Evolutionary conservation across 1,140 invertebrate genomes (phyloP).

Genomic region (Carposina sasakii): DNA sequence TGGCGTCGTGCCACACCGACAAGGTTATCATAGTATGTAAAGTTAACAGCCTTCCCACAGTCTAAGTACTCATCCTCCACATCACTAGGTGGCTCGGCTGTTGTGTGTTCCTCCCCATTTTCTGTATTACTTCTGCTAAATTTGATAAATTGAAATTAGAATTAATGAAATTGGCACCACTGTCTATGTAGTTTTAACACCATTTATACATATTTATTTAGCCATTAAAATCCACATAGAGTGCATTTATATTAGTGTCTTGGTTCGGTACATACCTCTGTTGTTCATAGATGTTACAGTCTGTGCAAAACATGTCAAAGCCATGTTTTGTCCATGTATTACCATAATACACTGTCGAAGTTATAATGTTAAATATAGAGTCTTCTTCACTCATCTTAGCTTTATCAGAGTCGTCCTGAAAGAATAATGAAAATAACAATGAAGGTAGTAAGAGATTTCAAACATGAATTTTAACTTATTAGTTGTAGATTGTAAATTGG

Average conservation of each 20-base stretch:
- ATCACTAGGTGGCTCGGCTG: slow-evolving; percentile 52
- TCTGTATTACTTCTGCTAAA: slow-evolving; percentile 37
- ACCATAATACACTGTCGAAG: slow-evolving; percentile 76
- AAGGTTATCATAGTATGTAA: slow-evolving; percentile 90
- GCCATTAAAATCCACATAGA: no score
- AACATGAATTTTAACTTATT: no score
- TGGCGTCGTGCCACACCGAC: slow-evolving; percentile 84
- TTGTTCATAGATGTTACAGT: slow-evolving; percentile 70
- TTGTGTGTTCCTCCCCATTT: slow-evolving; percentile 42
- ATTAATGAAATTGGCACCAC: no score
- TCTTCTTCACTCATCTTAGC: slow-evolving; percentile 70
- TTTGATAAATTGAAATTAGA: neutral
- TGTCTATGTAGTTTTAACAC: no score
- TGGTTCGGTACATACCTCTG: slow-evolving; percentile 58
- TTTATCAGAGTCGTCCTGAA: slow-evolving; percentile 59
- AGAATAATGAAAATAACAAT: slow-evolving; percentile 26
- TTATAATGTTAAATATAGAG: slow-evolving; percentile 77
- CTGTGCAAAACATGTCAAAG: slow-evolving; percentile 72
- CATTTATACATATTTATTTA: no score
- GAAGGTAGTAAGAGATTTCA: no score
- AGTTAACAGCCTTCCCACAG: slow-evolving; percentile 90
- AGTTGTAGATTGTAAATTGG: no score
- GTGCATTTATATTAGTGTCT: no score
- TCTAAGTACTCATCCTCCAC: slow-evolving; percentile 81
- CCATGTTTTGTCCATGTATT: slow-evolving; percentile 77